Base-by-base conservation (phyloP, 2,888 invertebrate species). In the Melieria picta region DNA sequence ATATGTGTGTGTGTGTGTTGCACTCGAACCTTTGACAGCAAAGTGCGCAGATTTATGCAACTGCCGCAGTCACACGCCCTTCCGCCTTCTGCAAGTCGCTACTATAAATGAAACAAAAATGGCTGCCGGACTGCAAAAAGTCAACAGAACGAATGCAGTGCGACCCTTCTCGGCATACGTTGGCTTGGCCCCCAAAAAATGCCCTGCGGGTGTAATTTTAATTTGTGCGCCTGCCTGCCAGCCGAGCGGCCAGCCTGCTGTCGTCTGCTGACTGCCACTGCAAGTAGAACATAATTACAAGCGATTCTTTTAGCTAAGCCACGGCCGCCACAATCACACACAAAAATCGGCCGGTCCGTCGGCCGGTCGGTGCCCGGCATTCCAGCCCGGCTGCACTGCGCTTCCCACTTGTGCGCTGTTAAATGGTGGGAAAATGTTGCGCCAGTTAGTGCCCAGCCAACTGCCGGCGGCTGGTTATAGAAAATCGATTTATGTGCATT, bases 191-290 rank as follows among this genome's bases (percentile, higher is more conserved):
- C 66, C 64, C 56, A 61, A 69, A 52, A 52, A 76, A 45, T 13
- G 74, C 78, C 83, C 84, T 78, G 81, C 79, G 83, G 84, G 81
- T 81, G 81, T 80, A 82, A 82, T 82, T 83, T 83, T 81, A 83
- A 83, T 83, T 83, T 82, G 77, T 80, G 77, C 77, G 45, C 76
- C 76, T 10, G 47, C 47, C 47, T 9, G 47, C 9, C 47, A 45
- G 7, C n/a, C 9, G 45, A 13, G 9, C 7, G 13, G 30, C 43
- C 4, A 4, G n/a, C 45, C 11, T 43, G 9, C 60, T 75, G 75
- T 74, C 71, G 75, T 74, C 30, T 30, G 30, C 2, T 55, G 47
- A 43, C 42, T 60, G 58, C 57, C 45, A 46, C 16, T 42, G 16
- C n/a, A 57, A 63, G 16, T 9, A 62, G 56, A 66, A 30, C 63